These are phyloP conservation scores for Benthosema pterotum DNA, from an alignment of 2,797 vertebrate species.

Conservation along the genomic window DNA sequence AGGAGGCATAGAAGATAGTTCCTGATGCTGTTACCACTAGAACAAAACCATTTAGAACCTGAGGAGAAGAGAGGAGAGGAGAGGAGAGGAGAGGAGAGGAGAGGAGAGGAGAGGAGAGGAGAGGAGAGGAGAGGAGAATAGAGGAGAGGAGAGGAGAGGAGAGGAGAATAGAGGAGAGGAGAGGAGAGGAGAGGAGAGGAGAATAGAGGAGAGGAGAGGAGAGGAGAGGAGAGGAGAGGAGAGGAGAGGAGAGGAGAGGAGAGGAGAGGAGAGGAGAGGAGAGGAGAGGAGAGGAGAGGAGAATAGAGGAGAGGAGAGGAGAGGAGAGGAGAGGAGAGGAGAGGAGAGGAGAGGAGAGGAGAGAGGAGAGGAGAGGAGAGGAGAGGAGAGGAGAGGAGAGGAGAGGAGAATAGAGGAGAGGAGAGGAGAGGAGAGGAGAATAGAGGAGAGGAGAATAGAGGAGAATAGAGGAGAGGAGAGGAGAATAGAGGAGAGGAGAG, in stretches of 20 bases:
- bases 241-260: neutral
- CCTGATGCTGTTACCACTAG: constrained; percentile 84
- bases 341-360: neutral
- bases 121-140: neutral
- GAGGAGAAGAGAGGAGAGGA: neutral
- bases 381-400: neutral
- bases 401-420: neutral
- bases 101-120: too few relatives aligned
- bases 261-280: neutral
- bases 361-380: too few relatives aligned
- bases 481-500: too few relatives aligned
- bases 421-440: too few relatives aligned
- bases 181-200: neutral
- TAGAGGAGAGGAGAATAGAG: too few relatives aligned
- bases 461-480: too few relatives aligned
- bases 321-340: neutral
- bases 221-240: neutral
- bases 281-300: too few relatives aligned
- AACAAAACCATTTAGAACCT: constrained; percentile 84
- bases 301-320: neutral
- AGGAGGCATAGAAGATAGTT: constrained; percentile 82
- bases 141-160: neutral
- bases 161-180: too few relatives aligned
- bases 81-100: neutral
- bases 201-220: neutral